Evolutionary conservation across 53 echinoderm and acorn worm species (phyloP).

Genomic region (Antedon mediterranea): DNA sequence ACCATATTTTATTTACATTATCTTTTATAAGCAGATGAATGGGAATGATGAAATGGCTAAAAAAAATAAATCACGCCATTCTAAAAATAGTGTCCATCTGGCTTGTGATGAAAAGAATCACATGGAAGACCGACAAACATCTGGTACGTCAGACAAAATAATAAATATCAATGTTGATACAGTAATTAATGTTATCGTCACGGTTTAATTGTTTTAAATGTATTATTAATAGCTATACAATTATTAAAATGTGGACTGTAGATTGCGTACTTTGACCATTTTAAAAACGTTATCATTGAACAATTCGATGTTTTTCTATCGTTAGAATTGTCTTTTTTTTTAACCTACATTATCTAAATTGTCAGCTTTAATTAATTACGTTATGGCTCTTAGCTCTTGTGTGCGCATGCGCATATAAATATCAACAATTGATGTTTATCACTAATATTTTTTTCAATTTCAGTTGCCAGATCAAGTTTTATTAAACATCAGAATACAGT

Average conservation of each 20-base stretch:
- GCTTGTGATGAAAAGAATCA: constrained; percentile 75
- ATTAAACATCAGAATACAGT: constrained; percentile 14
- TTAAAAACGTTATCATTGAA: too few species aligned
- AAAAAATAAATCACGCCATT: constrained; percentile 54
- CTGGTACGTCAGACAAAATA: constrained; percentile 36
- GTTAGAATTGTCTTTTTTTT: too few species aligned
- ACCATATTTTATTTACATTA: background rate
- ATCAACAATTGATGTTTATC: too few species aligned
- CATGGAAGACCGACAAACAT: constrained; percentile 56
- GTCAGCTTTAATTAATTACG: too few species aligned
- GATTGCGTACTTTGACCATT: too few species aligned
- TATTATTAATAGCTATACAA: constrained; percentile 1
- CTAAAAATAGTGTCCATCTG: constrained; percentile 58
- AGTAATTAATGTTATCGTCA: background rate
- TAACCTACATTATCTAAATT: too few species aligned
- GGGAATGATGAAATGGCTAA: constrained; percentile 28
- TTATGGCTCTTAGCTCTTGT: too few species aligned
- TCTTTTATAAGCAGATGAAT: constrained; percentile 25
- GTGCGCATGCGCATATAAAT: too few species aligned
- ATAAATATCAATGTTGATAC: background rate
- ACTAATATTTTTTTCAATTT: background rate
- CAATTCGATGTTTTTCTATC: too few species aligned
- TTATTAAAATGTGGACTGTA: too few species aligned
- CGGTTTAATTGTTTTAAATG: background rate
- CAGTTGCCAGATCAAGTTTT: constrained; percentile 80